A percentile compares a stretch with the other conserved stretches of the same genome.
Conservation (phyloP, 2,113 vertebrate species). For the Physeter macrocephalus region DNA sequence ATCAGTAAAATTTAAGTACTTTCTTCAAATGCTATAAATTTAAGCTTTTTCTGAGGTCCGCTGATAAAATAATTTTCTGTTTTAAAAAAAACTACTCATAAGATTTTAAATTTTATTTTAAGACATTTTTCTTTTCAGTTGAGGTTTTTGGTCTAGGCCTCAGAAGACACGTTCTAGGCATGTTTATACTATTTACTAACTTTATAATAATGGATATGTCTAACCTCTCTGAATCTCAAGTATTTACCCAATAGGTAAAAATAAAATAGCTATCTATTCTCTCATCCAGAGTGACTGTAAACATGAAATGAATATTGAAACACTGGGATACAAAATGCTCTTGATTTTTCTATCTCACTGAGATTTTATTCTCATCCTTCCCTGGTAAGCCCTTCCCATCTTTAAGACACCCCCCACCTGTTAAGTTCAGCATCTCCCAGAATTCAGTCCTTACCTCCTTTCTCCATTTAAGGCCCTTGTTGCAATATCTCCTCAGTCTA, state of each 20-base stretch:
- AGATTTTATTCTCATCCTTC: not conserved
- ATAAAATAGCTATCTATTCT: not conserved
- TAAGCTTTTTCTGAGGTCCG: not conserved
- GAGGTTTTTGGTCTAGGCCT: not conserved
- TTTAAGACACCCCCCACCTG: not conserved
- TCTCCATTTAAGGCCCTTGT: not conserved
- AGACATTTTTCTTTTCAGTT: not conserved
- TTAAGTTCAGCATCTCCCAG: not conserved
- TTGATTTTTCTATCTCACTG: not conserved
- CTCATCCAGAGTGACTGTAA: not conserved
- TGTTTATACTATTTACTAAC: not conserved
- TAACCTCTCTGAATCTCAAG: not conserved
- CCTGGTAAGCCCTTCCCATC: not conserved
- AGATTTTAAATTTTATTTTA: slow-evolving; percentile 20
- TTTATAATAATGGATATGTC: not conserved
- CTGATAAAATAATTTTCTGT: not conserved
- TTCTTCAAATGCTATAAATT: not conserved
- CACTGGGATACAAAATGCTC: not conserved
- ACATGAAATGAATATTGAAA: not conserved
- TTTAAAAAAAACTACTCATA: not conserved
- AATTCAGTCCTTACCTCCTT: not conserved
- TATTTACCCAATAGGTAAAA: not conserved
- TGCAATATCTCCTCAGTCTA: not conserved
- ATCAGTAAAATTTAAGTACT: not conserved
- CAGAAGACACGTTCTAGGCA: not conserved